A percentile compares a stretch with the other conserved stretches of the same genome.
Evolutionary conservation across 1,140 invertebrate species (phyloP).

Genomic region (Hetaerina americana): DNA sequence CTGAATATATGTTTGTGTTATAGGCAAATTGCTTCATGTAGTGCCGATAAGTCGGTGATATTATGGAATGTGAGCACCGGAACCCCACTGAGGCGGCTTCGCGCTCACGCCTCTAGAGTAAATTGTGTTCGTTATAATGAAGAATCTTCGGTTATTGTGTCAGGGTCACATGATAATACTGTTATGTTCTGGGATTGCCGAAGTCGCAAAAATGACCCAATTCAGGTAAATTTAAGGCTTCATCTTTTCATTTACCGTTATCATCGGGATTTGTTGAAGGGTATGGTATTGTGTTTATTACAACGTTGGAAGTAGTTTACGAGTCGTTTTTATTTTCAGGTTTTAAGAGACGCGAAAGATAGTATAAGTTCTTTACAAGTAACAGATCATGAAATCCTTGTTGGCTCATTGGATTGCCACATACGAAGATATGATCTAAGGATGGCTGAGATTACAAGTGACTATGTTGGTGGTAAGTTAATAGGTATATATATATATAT

Average conservation of each 20-base stretch:
- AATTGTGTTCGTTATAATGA: slow-evolving; percentile 88
- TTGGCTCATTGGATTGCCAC: slow-evolving; percentile 78
- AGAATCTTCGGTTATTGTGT: slow-evolving; percentile 78
- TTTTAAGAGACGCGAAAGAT: slow-evolving; percentile 84
- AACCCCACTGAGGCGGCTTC: slow-evolving; percentile 60
- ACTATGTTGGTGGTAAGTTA: slow-evolving; percentile 65
- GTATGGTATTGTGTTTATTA: not conserved
- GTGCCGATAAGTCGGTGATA: slow-evolving; percentile 77
- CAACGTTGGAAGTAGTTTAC: not conserved
- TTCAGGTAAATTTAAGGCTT: slow-evolving; percentile 40
- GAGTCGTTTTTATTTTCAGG: slow-evolving; percentile 27
- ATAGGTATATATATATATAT: not conserved
- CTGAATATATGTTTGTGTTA: slow-evolving; percentile 8
- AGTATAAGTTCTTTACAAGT: slow-evolving; percentile 71
- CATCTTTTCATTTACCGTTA: too few relatives aligned
- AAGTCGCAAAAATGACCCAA: slow-evolving; percentile 54
- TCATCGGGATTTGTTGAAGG: too few relatives aligned
- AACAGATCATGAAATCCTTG: slow-evolving; percentile 81
- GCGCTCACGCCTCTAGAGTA: slow-evolving; percentile 77
- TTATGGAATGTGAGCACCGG: slow-evolving; percentile 83
- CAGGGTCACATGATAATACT: slow-evolving; percentile 83
- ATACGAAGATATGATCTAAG: slow-evolving; percentile 83
- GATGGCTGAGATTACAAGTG: slow-evolving; percentile 64
- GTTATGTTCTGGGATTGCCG: slow-evolving; percentile 82
- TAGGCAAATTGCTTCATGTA: slow-evolving; percentile 72